Percentiles rank a stretch among this genome's conserved stretches.
Conservation (phyloP, 1,140 invertebrate genomes). For the Zaprionus lachaisei region DNA sequence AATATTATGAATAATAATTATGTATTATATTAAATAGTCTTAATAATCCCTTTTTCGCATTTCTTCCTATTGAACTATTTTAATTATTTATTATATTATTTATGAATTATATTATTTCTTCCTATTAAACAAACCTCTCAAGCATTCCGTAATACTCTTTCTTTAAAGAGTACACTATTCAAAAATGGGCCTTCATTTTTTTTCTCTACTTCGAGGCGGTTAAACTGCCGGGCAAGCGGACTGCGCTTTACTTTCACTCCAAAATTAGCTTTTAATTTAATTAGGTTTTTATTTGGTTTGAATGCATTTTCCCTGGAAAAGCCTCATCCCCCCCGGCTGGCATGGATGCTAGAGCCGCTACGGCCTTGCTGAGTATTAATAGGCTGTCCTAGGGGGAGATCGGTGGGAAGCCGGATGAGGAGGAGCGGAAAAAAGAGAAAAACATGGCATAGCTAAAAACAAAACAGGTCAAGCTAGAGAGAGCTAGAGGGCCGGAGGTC, state of each 20-base stretch:
- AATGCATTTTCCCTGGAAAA: constrained; percentile 48
- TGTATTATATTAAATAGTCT: no score
- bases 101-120: background rate
- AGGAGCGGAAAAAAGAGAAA: background rate
- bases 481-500: constrained; percentile 12
- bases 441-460: constrained; percentile 30
- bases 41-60: no score
- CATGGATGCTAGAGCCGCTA: constrained; percentile 1
- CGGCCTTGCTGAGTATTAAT: constrained; percentile 39
- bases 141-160: background rate
- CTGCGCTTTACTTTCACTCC: constrained; percentile 55
- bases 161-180: constrained; percentile 1
- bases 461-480: constrained; percentile 30
- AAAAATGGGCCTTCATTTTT: background rate
- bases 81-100: background rate
- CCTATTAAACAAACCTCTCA: background rate
- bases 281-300: constrained; percentile 62
- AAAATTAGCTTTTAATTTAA: constrained; percentile 64
- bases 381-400: background rate
- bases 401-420: background rate
- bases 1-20: no score
- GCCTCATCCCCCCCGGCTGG: background rate
- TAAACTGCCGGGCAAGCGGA: constrained; percentile 16
- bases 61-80: no score
- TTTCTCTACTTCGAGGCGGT: constrained; percentile 27